phyloP scores from a whole-genome alignment of 2,797 vertebrate species.

The Lophius americanus region DNA sequence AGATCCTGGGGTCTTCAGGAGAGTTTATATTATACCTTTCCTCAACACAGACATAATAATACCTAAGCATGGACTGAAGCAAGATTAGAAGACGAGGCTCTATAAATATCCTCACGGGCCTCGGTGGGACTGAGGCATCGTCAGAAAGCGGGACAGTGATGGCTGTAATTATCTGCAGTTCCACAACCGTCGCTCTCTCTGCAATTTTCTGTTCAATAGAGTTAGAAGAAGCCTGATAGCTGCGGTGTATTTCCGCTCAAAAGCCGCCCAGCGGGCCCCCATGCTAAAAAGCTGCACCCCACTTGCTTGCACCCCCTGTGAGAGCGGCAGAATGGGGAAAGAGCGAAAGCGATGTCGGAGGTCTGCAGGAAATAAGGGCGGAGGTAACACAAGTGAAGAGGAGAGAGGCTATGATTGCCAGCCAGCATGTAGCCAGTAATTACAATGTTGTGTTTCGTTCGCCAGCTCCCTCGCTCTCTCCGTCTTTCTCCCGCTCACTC shows the following conservation, averaged over 20 bases:
- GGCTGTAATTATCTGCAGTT: constrained; percentile 49
- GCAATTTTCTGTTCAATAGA: constrained; percentile 37
- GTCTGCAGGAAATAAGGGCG: constrained; percentile 53
- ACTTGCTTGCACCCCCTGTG: constrained; percentile 43
- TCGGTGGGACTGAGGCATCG: constrained; percentile 6
- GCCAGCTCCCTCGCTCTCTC: constrained; percentile 26
- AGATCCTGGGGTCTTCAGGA: not conserved
- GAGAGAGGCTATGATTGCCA: constrained; percentile 71
- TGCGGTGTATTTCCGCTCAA: constrained; percentile 35
- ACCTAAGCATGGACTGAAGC: constrained; percentile 2
- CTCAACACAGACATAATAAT: constrained; percentile 8
- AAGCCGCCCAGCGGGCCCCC: constrained; percentile 50
- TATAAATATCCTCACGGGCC: constrained; percentile 24
- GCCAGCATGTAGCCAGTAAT: constrained; percentile 71
- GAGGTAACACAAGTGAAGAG: constrained; percentile 53
- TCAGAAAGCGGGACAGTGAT: constrained; percentile 22
- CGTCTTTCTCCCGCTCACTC: constrained; percentile 35
- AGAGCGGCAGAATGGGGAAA: constrained; percentile 24
- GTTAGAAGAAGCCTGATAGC: constrained; percentile 38
- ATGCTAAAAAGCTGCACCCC: constrained; percentile 42
- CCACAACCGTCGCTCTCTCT: constrained; percentile 10
- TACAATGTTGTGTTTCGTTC: constrained; percentile 59
- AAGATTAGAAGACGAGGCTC: constrained; percentile 20
- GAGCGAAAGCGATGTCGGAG: constrained; percentile 44
- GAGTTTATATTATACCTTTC: constrained; percentile 1